Evolutionary conservation across 1,140 invertebrate species (phyloP).

Genomic region (Bacillus rossius): DNA sequence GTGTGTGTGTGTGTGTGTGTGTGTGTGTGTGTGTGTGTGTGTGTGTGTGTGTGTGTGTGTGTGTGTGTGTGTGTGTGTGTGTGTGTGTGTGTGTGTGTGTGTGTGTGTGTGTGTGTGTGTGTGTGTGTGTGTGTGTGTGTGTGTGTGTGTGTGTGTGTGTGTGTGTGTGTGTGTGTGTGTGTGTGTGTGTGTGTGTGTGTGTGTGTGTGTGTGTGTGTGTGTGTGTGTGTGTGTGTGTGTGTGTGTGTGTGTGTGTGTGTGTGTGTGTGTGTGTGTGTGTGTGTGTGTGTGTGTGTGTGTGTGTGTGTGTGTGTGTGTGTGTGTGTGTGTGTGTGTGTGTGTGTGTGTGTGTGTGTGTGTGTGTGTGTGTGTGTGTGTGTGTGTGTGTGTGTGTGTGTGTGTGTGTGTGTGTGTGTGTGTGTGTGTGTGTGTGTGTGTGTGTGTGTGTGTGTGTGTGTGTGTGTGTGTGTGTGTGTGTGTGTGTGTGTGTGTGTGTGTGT

Average conservation of each 20-base stretch:
- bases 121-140: not conserved
- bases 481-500: not conserved
- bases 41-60: not conserved
- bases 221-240: not conserved
- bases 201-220: not conserved
- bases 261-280: not conserved
- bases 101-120: not conserved
- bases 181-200: not conserved
- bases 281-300: not conserved
- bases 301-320: not conserved
- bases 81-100: not conserved
- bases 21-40: not conserved
- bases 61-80: not conserved
- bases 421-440: not conserved
- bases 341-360: constrained; percentile 15
- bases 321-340: constrained; percentile 12
- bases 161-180: not conserved
- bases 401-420: not conserved
- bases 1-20: not conserved
- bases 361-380: constrained; percentile 9
- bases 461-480: not conserved
- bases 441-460: not conserved
- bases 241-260: not conserved
- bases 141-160: not conserved
- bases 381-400: not conserved